Conservation (phyloP, 2,797 vertebrate genomes). For the Nasua narica region DNA sequence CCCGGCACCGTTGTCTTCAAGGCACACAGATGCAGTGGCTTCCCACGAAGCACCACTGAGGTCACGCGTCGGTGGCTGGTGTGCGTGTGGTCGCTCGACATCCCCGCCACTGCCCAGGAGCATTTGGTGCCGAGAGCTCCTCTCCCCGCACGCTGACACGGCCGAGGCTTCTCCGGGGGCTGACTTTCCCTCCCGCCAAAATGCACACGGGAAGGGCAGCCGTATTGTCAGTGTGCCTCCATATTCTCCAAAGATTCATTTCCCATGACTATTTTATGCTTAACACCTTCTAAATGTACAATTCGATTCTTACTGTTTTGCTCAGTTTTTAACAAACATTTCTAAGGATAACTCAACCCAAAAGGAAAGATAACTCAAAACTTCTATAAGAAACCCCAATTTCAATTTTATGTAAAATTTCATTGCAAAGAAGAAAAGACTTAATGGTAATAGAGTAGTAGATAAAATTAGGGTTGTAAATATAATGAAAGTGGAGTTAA, state of each 20-base stretch:
- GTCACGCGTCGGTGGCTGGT: fast-evolving
- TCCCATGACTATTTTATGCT: not conserved
- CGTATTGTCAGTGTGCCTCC: not conserved
- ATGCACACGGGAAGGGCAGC: not conserved
- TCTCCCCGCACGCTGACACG: fast-evolving
- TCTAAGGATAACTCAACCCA: not conserved
- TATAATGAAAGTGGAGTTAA: not conserved
- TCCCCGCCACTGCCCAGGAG: not conserved
- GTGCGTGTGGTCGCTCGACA: fast-evolving
- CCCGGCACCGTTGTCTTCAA: fast-evolving
- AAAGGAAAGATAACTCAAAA: not conserved
- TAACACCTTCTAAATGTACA: not conserved
- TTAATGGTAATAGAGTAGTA: not conserved
- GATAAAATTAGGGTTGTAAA: not conserved
- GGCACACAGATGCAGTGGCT: not conserved
- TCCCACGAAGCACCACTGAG: not conserved
- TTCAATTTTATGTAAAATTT: not conserved
- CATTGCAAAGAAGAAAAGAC: not conserved
- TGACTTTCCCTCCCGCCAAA: not conserved
- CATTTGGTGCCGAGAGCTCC: not conserved
- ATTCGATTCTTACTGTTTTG: not conserved
- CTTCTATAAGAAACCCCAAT: not conserved
- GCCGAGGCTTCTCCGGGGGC: not conserved
- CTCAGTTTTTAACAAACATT: not conserved
- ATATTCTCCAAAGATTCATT: not conserved